Percentiles rank a stretch among this genome's conserved stretches.
phyloP scores from a whole-genome alignment of 1,140 invertebrate species.

The Marisa cornuarietis region DNA sequence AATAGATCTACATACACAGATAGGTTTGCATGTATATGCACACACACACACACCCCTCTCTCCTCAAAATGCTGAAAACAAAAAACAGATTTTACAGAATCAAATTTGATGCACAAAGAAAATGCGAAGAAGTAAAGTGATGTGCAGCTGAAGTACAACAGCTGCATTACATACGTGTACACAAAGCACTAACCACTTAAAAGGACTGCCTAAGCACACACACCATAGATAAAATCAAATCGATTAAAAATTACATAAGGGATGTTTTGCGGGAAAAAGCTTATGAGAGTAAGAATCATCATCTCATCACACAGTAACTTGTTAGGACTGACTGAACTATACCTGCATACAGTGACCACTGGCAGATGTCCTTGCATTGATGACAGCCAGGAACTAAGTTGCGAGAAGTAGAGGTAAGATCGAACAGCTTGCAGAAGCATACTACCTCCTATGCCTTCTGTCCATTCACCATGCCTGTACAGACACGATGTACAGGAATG shows the following conservation, averaged over 20 bases:
- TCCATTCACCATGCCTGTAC: constrained; percentile 30
- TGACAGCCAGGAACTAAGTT: constrained; percentile 88
- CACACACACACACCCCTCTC: too few species aligned
- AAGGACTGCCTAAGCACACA: neutral
- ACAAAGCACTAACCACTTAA: neutral
- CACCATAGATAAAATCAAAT: neutral
- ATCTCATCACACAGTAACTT: neutral
- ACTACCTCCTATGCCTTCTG: constrained; percentile 43
- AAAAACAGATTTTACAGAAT: neutral
- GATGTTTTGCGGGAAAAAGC: neutral
- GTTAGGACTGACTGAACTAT: neutral
- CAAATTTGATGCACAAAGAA: neutral
- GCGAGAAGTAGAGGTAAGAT: constrained; percentile 95
- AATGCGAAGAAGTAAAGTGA: neutral
- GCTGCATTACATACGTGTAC: neutral
- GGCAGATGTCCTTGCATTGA: constrained; percentile 69
- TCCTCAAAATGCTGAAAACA: neutral
- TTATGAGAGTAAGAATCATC: neutral
- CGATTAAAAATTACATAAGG: neutral
- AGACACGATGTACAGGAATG: neutral
- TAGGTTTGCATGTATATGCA: too few species aligned
- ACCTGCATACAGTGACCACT: constrained; percentile 71
- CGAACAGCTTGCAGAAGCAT: constrained; percentile 87
- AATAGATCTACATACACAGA: neutral
- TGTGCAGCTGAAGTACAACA: neutral